phyloP scores from a whole-genome alignment of 1,140 invertebrate genomes.

The Helicorthomorpha holstii region DNA sequence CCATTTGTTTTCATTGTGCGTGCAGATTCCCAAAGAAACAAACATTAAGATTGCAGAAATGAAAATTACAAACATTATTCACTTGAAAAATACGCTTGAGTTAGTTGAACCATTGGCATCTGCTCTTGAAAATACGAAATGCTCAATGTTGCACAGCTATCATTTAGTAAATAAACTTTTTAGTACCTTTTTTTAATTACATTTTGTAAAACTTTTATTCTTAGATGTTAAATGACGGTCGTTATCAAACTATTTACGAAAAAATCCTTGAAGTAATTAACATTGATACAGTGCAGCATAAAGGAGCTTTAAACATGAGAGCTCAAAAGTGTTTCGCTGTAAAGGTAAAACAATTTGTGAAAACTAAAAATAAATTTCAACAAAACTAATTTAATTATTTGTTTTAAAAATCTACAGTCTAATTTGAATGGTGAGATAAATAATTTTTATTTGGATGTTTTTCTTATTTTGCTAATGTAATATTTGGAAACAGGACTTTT shows the following conservation, averaged over 20 bases:
- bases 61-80: conserved; percentile 58
- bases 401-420: conserved; percentile 15
- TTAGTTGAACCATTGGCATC: conserved; percentile 43
- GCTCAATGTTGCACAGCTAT: conserved; percentile 40
- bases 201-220: neutral
- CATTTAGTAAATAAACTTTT: conserved; percentile 13
- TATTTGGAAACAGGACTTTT: conserved; percentile 39
- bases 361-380: neutral
- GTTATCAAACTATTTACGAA: conserved; percentile 38
- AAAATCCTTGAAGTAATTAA: conserved; percentile 49
- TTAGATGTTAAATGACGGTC: conserved; percentile 26
- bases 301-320: conserved; percentile 42
- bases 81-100: conserved; percentile 59
- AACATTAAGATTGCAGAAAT: conserved; percentile 42
- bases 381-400: neutral
- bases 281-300: conserved; percentile 49
- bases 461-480: neutral
- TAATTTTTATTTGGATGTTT: neutral
- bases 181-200: neutral
- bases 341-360: no score
- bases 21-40: conserved; percentile 37
- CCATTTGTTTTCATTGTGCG: conserved; percentile 37
- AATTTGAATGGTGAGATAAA: conserved; percentile 23
- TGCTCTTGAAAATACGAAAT: conserved; percentile 36
- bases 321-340: conserved; percentile 72